A percentile compares a stretch with the other conserved stretches of the same genome.
phyloP scores from a whole-genome alignment of 2,888 invertebrate genomes.

The Cyclophora punctaria region DNA sequence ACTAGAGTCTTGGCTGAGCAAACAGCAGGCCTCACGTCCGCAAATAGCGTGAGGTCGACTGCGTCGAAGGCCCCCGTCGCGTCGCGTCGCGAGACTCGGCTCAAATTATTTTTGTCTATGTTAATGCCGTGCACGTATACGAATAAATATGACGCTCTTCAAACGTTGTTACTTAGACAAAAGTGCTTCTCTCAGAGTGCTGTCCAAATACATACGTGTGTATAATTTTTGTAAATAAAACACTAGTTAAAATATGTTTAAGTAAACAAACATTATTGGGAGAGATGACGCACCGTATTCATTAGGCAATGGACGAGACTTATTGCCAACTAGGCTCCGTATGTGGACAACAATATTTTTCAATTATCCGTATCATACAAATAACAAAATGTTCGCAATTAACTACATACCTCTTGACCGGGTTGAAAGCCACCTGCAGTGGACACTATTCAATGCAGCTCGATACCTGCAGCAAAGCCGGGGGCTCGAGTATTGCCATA shows the following conservation, averaged over 20 bases:
- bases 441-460: slow-evolving; percentile 4
- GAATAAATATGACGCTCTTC: slow-evolving; percentile 26
- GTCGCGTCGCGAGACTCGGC: slow-evolving; percentile 20
- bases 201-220: slow-evolving; percentile 17
- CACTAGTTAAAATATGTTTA: slow-evolving; percentile 17
- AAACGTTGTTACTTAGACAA: slow-evolving; percentile 25
- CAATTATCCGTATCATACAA: no score
- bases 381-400: no score
- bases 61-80: slow-evolving; percentile 50
- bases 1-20: slow-evolving; percentile 72
- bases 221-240: slow-evolving; percentile 24
- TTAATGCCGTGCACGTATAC: slow-evolving; percentile 23
- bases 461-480: slow-evolving; percentile 16
- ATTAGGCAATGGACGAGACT: background rate
- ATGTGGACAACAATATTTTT: no score
- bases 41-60: slow-evolving; percentile 68
- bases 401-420: background rate
- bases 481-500: slow-evolving; percentile 46
- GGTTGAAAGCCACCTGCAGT: no score
- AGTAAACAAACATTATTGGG: slow-evolving; percentile 3
- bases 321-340: no score
- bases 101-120: slow-evolving; percentile 49
- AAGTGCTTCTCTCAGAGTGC: slow-evolving; percentile 22
- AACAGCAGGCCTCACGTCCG: slow-evolving; percentile 71
- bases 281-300: background rate